These are phyloP conservation scores for Ammodytes marinus DNA, from an alignment of 2,113 vertebrate species.

Conservation along the genomic window DNA sequence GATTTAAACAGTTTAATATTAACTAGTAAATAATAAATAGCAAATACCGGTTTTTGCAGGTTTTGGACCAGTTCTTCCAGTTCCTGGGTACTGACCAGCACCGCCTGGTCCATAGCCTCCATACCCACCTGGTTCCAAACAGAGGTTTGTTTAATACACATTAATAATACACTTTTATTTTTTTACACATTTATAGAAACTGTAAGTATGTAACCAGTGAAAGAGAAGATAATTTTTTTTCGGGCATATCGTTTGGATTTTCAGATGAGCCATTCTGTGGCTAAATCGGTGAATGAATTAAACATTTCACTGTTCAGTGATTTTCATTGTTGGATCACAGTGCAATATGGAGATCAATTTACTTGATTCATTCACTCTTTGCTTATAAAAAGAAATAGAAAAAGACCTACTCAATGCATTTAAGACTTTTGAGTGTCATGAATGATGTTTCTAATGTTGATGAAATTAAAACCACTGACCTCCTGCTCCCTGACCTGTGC, in stretches of 20 bases:
- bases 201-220: background rate
- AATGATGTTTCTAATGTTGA: background rate
- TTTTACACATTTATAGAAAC: too few relatives aligned
- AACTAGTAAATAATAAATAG: background rate
- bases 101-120: constrained; percentile 71
- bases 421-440: background rate
- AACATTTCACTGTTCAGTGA: background rate
- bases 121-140: constrained; percentile 59
- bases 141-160: constrained; percentile 19
- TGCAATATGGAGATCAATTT: background rate
- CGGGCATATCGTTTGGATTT: background rate
- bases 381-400: background rate
- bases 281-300: too few relatives aligned
- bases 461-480: constrained; percentile 57
- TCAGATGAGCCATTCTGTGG: background rate
- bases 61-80: constrained; percentile 65
- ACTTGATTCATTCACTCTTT: background rate
- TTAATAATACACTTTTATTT: background rate
- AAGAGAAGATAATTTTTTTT: background rate
- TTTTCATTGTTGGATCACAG: background rate
- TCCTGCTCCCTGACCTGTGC: constrained; percentile 57
- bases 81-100: constrained; percentile 62
- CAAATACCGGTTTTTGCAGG: constrained; percentile 76
- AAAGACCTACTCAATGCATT: background rate
- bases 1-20: background rate